A percentile compares a stretch with the other conserved stretches of the same genome.
Evolutionary conservation across 2,888 invertebrate genomes (phyloP).

Genomic region (Lamellibrachia columna): DNA sequence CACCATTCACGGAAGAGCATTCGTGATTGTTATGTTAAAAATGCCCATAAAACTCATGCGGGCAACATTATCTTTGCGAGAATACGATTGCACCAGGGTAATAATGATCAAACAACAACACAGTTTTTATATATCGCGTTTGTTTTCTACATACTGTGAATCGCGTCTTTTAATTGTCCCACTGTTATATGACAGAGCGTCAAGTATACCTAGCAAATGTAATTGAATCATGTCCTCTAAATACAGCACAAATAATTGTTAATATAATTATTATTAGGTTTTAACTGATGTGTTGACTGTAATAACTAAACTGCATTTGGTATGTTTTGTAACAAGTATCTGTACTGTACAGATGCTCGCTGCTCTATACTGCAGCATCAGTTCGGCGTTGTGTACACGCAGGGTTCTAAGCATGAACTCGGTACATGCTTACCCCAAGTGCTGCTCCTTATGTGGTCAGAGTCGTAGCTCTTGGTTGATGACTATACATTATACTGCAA

Average conservation of each 20-base stretch:
- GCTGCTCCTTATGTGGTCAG: neutral
- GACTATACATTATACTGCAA: neutral
- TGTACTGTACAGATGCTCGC: too few relatives aligned
- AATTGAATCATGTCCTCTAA: neutral
- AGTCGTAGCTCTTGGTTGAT: neutral
- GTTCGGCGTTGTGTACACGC: neutral
- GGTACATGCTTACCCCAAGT: neutral
- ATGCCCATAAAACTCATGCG: neutral
- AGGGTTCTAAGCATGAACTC: neutral
- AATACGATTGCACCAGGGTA: neutral
- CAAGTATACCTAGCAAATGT: too few relatives aligned
- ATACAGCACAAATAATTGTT: neutral
- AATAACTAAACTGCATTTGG: neutral
- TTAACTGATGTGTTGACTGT: neutral
- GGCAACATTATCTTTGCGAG: neutral
- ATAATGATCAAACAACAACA: neutral
- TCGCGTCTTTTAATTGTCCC: neutral
- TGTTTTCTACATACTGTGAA: neutral
- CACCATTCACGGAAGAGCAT: neutral
- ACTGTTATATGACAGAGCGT: neutral
- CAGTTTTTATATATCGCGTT: neutral
- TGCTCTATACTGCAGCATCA: neutral
- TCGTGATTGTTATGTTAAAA: neutral
- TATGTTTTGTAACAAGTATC: neutral
- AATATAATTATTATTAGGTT: neutral